These are phyloP conservation scores for Rhinichthys klamathensis DNA, from an alignment of 2,113 vertebrate species.

Conservation along the genomic window DNA sequence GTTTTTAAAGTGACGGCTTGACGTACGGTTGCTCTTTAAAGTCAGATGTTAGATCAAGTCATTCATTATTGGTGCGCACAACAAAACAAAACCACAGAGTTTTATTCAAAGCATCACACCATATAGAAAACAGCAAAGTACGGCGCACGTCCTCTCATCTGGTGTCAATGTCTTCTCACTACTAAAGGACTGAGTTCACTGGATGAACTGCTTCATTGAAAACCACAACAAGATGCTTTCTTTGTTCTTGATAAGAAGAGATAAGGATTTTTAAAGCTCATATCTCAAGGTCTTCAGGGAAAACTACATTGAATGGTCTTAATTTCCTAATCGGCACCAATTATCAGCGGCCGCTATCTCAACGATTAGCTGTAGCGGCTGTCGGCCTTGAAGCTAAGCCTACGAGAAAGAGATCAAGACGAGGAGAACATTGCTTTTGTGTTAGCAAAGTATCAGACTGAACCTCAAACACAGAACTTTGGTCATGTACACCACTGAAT, in stretches of 20 bases:
- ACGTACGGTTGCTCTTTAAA: not conserved
- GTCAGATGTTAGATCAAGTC: not conserved
- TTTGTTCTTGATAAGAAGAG: not conserved
- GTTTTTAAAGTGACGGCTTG: not conserved
- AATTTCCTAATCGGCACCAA: slow-evolving; percentile 12
- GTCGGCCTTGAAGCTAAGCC: not conserved
- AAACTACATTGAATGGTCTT: slow-evolving; percentile 1
- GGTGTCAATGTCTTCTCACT: not conserved
- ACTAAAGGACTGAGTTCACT: not conserved
- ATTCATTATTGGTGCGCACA: not conserved
- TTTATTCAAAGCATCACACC: not conserved
- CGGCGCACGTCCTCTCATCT: not conserved
- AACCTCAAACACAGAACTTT: not conserved
- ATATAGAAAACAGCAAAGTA: not conserved
- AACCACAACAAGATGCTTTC: not conserved
- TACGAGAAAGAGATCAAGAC: not conserved
- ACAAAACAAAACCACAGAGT: not conserved
- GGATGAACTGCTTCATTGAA: not conserved
- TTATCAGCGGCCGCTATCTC: not conserved
- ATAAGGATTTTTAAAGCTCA: slow-evolving; percentile 10
- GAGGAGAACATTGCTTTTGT: not conserved
- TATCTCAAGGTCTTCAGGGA: slow-evolving; percentile 12
- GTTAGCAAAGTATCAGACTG: not conserved
- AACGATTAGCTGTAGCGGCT: not conserved
- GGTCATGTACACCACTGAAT: not conserved